A percentile compares a stretch with the other conserved stretches of the same genome.
Conservation (phyloP, 2,113 vertebrate species). For the Cyanistes caeruleus region DNA sequence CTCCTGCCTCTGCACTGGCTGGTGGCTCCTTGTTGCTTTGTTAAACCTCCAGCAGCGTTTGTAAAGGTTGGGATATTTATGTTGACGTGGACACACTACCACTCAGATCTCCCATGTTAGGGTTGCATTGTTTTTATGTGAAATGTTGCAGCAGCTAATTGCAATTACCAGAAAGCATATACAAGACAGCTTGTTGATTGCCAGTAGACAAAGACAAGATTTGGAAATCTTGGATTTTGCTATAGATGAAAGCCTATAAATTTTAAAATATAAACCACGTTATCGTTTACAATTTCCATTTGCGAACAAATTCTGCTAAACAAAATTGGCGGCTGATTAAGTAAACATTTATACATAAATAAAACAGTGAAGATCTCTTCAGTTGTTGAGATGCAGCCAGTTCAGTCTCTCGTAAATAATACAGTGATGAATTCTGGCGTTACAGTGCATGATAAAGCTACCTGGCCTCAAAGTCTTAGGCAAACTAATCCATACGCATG, state of each 20-base stretch:
- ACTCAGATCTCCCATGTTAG: background rate
- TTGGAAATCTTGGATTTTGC: constrained; percentile 43
- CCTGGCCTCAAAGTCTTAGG: constrained; percentile 47
- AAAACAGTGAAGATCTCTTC: constrained; percentile 59
- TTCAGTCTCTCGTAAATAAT: constrained; percentile 63
- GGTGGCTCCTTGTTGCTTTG: background rate
- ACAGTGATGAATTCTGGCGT: constrained; percentile 54
- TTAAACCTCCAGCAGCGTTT: background rate
- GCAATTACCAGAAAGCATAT: constrained; percentile 36
- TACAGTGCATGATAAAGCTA: constrained; percentile 61
- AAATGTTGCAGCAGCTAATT: constrained; percentile 43
- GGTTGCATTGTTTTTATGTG: background rate
- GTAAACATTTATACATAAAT: constrained; percentile 73
- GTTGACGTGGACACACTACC: constrained; percentile 1
- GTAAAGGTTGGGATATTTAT: background rate
- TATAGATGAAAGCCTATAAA: constrained; percentile 45
- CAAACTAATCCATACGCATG: constrained; percentile 51
- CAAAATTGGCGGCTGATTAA: constrained; percentile 67
- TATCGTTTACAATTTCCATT: constrained; percentile 62
- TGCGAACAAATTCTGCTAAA: constrained; percentile 55
- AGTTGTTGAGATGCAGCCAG: constrained; percentile 60
- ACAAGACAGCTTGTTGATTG: constrained; percentile 39
- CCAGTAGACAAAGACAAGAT: constrained; percentile 34
- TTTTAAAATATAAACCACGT: constrained; percentile 55
- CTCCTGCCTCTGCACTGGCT: background rate